Base-by-base conservation (phyloP, 2,113 vertebrate species). In the Copsychus sechellarum region DNA sequence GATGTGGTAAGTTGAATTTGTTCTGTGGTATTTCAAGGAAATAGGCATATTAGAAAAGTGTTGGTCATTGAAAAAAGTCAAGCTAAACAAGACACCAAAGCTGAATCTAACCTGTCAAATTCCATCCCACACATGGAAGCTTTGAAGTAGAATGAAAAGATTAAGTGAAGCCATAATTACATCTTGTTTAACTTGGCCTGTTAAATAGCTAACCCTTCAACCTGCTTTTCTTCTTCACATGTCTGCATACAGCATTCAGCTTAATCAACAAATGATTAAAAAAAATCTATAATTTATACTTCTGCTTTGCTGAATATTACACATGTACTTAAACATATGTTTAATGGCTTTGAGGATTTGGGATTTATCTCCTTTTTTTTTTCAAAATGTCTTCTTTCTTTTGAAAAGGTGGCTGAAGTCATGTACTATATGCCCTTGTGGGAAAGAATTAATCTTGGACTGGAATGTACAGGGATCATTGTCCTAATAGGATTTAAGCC, bases 141-240 rank as follows among this genome's bases (percentile, higher is more conserved):
- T 96, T 94, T 95, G 94, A 95, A 96, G 71, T 67, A 23, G n/a
- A 94, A 70, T 78, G n/a, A 84, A 86, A 88, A 95, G 80, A 81
- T 53, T 62, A 74, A 86, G 69, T 23, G 61, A 84, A 86, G 38
- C 31, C 28, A n/a, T 95, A 94, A 93, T 83, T 93, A 53, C 31
- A 50, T 74, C 20, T 88, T 73, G 31, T 83, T 96, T 95, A 93
- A 86, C 82, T 86, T 92, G 72, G 43, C 31, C 86, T 22, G 86
- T 93, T 86, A 88, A 91, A 74, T 14, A 86, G 12, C 54, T 78
- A 92, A 67, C 33, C 3, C 22, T 84, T 81, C 79, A 73, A 66
- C 31, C 73, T 58, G 21, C 29, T 58, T 77, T 86, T 54, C 60
- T 67, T 91, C 67, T 83, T 71, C 69, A 71, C 24, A 23, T 3